phyloP scores from a whole-genome alignment of 2,888 invertebrate genomes.

The Lycaena phlaeas region DNA sequence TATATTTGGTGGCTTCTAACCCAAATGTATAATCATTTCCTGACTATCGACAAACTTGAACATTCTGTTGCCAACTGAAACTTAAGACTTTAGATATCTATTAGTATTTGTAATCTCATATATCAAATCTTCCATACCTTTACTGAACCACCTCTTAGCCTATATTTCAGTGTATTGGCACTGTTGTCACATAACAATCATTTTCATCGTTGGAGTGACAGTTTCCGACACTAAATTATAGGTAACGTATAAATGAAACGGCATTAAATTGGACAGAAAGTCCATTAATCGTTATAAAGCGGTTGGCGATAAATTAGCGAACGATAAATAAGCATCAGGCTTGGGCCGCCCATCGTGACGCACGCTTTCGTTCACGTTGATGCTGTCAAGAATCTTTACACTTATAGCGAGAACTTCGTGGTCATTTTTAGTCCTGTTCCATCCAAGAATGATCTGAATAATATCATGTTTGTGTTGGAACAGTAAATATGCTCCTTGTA shows the following conservation, averaged over 20 bases:
- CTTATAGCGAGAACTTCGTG: no score
- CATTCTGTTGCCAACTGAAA: no score
- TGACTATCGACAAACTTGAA: no score
- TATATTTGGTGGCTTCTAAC: no score
- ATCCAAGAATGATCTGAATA: no score
- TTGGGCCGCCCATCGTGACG: neutral
- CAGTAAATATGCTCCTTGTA: no score
- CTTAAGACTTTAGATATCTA: no score
- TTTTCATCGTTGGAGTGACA: neutral
- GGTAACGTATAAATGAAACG: conserved; percentile 5
- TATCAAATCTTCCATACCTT: no score
- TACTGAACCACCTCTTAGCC: neutral
- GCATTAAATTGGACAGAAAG: conserved; percentile 7
- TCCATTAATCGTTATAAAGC: conserved; percentile 7
- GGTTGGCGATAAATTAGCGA: conserved; percentile 45
- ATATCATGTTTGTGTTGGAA: no score
- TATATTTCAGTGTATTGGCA: neutral
- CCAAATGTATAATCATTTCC: no score
- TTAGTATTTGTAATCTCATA: no score
- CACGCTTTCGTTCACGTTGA: neutral
- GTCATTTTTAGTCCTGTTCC: no score
- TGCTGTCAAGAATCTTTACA: neutral
- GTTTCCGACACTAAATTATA: conserved; percentile 7
- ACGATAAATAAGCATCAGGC: conserved; percentile 40
- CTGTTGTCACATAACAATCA: neutral